These are phyloP conservation scores for Cyprinodon tularosa DNA, from an alignment of 2,113 vertebrate genomes.

Conservation along the genomic window DNA sequence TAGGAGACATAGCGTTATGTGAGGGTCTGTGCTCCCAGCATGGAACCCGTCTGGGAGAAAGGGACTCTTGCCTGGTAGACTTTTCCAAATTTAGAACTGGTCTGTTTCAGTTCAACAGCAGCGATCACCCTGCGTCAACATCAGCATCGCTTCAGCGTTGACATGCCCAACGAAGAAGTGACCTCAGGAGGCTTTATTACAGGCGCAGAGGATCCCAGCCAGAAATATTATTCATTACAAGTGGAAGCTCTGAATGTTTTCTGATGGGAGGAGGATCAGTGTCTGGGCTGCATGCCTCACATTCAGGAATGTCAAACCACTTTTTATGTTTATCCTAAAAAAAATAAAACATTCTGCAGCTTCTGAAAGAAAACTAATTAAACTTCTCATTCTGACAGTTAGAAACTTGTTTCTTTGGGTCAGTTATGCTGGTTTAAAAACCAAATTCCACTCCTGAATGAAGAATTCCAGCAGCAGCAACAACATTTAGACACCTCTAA, in stretches of 20 bases:
- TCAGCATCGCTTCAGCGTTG: constrained; percentile 7
- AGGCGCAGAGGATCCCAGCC: background rate
- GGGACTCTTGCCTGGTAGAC: constrained; percentile 21
- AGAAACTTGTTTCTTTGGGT: background rate
- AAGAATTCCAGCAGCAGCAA: constrained; percentile 39
- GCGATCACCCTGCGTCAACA: constrained; percentile 20
- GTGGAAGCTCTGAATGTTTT: background rate
- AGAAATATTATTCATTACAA: no score
- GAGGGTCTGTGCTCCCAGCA: constrained; percentile 13
- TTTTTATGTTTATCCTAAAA: no score
- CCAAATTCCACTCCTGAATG: constrained; percentile 25
- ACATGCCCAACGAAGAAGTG: background rate
- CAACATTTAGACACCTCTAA: constrained; percentile 43
- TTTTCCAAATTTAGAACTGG: constrained; percentile 53
- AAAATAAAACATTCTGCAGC: no score
- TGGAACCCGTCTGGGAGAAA: constrained; percentile 3
- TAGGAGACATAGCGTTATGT: background rate
- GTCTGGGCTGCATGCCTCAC: background rate
- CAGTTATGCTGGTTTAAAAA: constrained; percentile 21
- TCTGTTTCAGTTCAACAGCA: constrained; percentile 23
- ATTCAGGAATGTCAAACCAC: background rate
- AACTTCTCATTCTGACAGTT: background rate
- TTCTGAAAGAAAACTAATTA: background rate
- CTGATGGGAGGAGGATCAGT: no score
- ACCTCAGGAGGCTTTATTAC: background rate